A percentile compares a stretch with the other conserved stretches of the same genome.
Conservation (phyloP, 2,797 vertebrate genomes). For the Chelon labrosus region DNA sequence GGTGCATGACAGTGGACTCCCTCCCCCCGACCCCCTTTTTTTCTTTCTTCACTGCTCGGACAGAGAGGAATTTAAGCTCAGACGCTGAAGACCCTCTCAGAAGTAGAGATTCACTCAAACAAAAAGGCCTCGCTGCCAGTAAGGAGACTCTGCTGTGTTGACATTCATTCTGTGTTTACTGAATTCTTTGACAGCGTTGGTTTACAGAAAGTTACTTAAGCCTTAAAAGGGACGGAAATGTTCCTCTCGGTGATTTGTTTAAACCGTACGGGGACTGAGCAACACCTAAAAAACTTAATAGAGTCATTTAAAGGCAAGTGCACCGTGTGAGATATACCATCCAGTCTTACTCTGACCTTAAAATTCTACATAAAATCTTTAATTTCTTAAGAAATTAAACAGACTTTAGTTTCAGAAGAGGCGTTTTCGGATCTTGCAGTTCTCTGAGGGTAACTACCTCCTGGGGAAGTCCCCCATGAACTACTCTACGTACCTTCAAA, state of each 20-base stretch:
- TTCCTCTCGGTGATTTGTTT: too few species aligned
- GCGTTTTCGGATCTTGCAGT: too few species aligned
- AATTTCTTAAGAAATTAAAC: conserved; percentile 15
- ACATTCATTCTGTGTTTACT: neutral
- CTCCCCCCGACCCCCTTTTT: neutral
- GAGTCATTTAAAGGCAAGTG: conserved; percentile 45
- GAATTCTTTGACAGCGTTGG: neutral
- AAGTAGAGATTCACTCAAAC: conserved; percentile 15
- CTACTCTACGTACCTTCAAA: too few species aligned
- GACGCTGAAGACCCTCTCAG: conserved; percentile 21
- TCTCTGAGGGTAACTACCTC: too few species aligned
- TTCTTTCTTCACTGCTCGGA: conserved; percentile 20
- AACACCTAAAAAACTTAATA: conserved; percentile 12
- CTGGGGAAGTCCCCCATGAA: too few species aligned
- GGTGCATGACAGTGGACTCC: conserved; percentile 26
- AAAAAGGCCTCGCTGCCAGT: conserved; percentile 45
- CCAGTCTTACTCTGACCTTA: neutral
- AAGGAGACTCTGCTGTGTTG: conserved; percentile 23
- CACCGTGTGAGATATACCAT: neutral
- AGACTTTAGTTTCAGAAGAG: conserved; percentile 25
- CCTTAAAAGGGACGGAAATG: neutral
- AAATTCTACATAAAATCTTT: neutral
- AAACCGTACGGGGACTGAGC: neutral
- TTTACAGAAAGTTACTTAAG: neutral
- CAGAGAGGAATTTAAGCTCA: conserved; percentile 1